Evolutionary conservation across 2,113 vertebrate genomes (phyloP), one percentile per base, ranked within the genome.

Genomic region (Nymphicus hollandicus): DNA sequence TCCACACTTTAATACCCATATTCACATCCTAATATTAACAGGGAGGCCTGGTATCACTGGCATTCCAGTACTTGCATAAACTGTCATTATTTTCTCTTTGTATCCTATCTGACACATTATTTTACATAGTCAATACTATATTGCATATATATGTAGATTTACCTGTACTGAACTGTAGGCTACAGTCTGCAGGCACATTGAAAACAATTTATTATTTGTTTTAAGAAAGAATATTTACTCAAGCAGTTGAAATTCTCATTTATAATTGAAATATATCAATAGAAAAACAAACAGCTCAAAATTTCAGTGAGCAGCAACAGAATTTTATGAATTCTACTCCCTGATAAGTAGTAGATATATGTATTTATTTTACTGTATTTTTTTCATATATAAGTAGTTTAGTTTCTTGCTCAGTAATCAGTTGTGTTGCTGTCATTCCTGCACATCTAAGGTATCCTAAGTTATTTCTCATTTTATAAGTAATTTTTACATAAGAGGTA

Each of bases 161-260:
- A 78, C 6, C n/a, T 47, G 35, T 43, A 79, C 49, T 55, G 80
- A 86, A 49, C 43, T 74, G 18, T 65, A 69, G 53, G 11, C 28
- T 80, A 13, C 3, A 70, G 7, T 50, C n/a, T 10, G 4, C 25
- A 69, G 8, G 22, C 6, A 88, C 15, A 52, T 35, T 80, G 56
- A 84, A 84, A 83, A 91, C 68, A 83, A 94, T 92, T 84, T 93
- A 79, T 39, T 11, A 66, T 86, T 76, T 92, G 24, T 89, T 84
- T 96, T 94, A 89, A 89, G 69, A 78, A 89, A 84, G 14, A 60
- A 33, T 92, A 90, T 91, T 92, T 97, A 83, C 31, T 43, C 50
- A 86, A 94, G 46, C 10, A 70, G 16, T 4, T 56, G 60, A 71
- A 89, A 93, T 81, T 95, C 74, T 91, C 28, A 79, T 93, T 93